Evolutionary conservation across 2,797 vertebrate species (phyloP).

Genomic region (Podarcis lilfordi): DNA sequence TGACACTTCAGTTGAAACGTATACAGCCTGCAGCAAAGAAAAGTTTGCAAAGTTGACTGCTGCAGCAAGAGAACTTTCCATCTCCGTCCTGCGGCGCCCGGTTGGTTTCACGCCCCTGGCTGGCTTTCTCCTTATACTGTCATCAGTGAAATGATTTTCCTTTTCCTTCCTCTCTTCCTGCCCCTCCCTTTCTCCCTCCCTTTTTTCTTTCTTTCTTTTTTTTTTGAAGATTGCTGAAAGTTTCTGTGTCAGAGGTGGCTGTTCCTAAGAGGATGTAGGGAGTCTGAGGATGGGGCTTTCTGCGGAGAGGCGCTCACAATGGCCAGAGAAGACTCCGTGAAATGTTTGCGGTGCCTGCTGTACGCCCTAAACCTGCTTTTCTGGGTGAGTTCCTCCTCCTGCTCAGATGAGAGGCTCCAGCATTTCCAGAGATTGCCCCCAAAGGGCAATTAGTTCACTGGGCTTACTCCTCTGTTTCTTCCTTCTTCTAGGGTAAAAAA

Average conservation of each 20-base stretch:
- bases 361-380: conserved; percentile 96
- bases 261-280: conserved; percentile 76
- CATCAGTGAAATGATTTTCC: neutral
- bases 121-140: conserved; percentile 14
- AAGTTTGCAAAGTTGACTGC: neutral
- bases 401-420: conserved; percentile 57
- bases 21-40: neutral
- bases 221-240: conserved; percentile 55
- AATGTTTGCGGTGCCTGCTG: conserved; percentile 92
- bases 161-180: neutral
- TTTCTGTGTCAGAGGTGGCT: neutral
- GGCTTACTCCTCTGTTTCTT: conserved; percentile 40
- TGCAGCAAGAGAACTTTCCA: neutral
- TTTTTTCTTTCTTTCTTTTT: neutral
- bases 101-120: conserved; percentile 13
- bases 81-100: neutral
- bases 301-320: conserved; percentile 81
- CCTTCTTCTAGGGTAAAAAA: conserved; percentile 35
- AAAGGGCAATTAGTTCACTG: conserved; percentile 38
- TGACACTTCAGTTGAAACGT: neutral
- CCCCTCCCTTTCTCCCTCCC: conserved; percentile 19
- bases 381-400: conserved; percentile 86
- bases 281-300: conserved; percentile 80
- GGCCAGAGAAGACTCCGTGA: conserved; percentile 96
- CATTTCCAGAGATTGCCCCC: conserved; percentile 27